Evolutionary conservation across 2,888 invertebrate genomes (phyloP), one percentile per base, ranked within the genome.

Genomic region (Criorhina ranunculi): DNA sequence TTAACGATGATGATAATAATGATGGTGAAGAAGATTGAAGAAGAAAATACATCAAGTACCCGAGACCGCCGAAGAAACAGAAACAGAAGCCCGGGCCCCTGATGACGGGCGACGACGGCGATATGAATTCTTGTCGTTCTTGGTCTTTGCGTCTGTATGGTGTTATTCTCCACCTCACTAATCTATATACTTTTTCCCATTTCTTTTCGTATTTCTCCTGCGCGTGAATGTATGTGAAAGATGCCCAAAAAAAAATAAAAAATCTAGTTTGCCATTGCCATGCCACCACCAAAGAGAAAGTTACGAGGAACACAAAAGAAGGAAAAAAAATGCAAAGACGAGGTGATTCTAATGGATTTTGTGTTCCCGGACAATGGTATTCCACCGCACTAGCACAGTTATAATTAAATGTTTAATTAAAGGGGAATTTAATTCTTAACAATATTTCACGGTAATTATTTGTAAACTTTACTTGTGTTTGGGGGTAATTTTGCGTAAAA

Each of bases 401-500:
- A 6, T 11, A 2, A 55, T 53, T 62, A 44, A 8, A 17, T 15
- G 6, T 19, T 62, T 7, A 12, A 31, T 33, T 42, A 31, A 6
- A 9, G 3, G 35, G 29, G 5, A 42, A 53, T 17, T 53, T 42
- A 35, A 46, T 77, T 55, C 35, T 40, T 17, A 59, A 55, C 15
- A 57, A 37, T 17, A 24, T 17, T 46, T 17, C 12, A 46, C 35
- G n/a, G 42, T 15, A 67, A 70, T 69, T 75, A 62, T 35, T 33
- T 29, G 49, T 24, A 55, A 82, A 80, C 81, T 87, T 87, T 88
- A 88, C 88, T 88, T 88, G 87, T 87, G 70, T 87, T 86, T 79
- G 87, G 87, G 86, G 87, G 87, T 77, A 86, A 87, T 87, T 86
- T 87, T 57, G 85, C 78, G 51, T 57, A 86, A 86, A 87, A 88